Conservation (phyloP, 2,113 vertebrate species). For the Apus apus region DNA sequence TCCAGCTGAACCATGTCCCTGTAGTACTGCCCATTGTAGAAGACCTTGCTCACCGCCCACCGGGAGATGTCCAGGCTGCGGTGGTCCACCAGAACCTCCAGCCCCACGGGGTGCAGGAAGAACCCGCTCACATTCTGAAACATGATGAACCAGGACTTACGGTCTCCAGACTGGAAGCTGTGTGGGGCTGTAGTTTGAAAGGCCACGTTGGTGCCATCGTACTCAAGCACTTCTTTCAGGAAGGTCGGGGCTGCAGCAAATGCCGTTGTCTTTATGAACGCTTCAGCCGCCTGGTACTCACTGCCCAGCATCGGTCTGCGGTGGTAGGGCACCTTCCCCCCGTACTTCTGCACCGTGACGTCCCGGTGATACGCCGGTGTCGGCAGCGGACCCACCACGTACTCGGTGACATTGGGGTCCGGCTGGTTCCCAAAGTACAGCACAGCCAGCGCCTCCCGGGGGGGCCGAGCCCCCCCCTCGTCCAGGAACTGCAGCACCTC, state of each 20-base stretch:
- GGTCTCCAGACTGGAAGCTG: slow-evolving; percentile 62
- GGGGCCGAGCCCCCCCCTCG: slow-evolving; percentile 41
- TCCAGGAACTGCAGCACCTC: slow-evolving; percentile 81
- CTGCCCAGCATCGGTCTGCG: slow-evolving; percentile 48
- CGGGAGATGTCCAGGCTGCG: too few species aligned
- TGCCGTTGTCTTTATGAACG: neutral
- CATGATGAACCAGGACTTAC: slow-evolving; percentile 56
- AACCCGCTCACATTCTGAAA: slow-evolving; percentile 57
- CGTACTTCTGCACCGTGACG: slow-evolving; percentile 69
- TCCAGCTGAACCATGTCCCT: too few species aligned
- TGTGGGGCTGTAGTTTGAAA: slow-evolving; percentile 20
- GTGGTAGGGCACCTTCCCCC: slow-evolving; percentile 55
- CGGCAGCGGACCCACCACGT: slow-evolving; percentile 82
- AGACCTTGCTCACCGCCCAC: too few species aligned
- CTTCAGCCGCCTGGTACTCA: slow-evolving; percentile 27
- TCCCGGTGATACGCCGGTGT: slow-evolving; percentile 59
- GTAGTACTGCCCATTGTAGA: too few species aligned
- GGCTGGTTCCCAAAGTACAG: slow-evolving; percentile 78
- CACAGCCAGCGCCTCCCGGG: slow-evolving; percentile 81
- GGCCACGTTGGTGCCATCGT: neutral
- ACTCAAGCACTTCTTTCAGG: slow-evolving; percentile 62
- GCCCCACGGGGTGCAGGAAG: neutral
- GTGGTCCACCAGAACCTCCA: too few species aligned
- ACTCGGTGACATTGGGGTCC: slow-evolving; percentile 81
- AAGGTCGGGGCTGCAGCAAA: slow-evolving; percentile 54